Evolutionary conservation across 2,797 vertebrate genomes (phyloP), one percentile per base, ranked within the genome.

Genomic region (Platalea minor): DNA sequence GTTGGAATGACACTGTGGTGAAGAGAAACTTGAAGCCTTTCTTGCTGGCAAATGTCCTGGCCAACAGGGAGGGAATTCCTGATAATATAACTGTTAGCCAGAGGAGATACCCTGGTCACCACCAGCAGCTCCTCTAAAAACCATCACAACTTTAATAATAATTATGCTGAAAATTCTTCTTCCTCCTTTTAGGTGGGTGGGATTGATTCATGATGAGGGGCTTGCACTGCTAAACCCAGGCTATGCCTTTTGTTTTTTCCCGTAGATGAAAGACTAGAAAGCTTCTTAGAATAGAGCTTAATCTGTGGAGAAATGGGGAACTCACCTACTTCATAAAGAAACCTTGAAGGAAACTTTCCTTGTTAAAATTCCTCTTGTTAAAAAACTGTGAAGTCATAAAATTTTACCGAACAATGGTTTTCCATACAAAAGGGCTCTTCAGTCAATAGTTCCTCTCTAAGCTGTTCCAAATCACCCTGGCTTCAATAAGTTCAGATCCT

Each of bases 301-400:
- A 86, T 79, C 61, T 94, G 35, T 28, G 69, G 76, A 96, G 83
- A 95, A 94, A 85, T 5, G 16, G 57, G n/a, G 45, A 95, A 74
- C 76, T 83, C 70, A 33, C 48, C 24, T 69, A 85, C 88, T 97
- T 93, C 82, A 88, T 95, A 93, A 97, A 96, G 91, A 96, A 96
- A 90, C 19, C 63, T 89, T 0, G 7, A 89, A 93, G 86, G 89
- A 94, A 96, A 91, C 23, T 77, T 93, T 65, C 57, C 75, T 61
- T 91, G 65, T 96, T 97, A 96, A 95, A 97, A 96, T 96, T 93
- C 95, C 83, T 94, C 86, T 74, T 77, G 70, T 96, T 96, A 94
- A 94, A 97, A 97, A 92, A 77, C 81, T 93, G 80, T 69, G 88
- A 90, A 91, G 78, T 92, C 85, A 90, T 96, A 96, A 96, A 97